Evolutionary conservation across 2,797 vertebrate species (phyloP).

Genomic region (Hozukius guyotensis): DNA sequence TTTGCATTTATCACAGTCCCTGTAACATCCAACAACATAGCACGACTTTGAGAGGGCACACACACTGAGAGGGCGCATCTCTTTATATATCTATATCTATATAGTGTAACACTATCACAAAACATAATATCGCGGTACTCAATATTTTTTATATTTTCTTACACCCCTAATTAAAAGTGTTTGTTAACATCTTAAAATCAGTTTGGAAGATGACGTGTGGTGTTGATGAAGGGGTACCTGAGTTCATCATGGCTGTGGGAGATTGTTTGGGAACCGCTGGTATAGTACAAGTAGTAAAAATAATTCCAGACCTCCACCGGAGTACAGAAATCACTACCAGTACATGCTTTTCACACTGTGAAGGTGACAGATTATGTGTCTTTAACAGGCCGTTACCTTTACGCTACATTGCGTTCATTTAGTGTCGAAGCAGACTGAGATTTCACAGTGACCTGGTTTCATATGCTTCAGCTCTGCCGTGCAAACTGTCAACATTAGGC

Average conservation of each 20-base stretch:
- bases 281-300: not conserved
- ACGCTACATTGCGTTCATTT: constrained; percentile 52
- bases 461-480: constrained; percentile 8
- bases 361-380: constrained; percentile 49
- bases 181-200: not conserved
- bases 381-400: constrained; percentile 46
- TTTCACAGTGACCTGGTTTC: constrained; percentile 70
- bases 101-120: too few relatives aligned
- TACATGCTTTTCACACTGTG: constrained; percentile 11
- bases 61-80: too few relatives aligned
- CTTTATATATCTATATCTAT: too few relatives aligned
- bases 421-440: constrained; percentile 36
- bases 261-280: not conserved
- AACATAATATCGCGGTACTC: too few relatives aligned
- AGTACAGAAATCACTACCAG: constrained; percentile 1
- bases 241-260: not conserved
- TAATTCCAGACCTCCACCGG: not conserved
- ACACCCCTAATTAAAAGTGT: not conserved
- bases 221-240: not conserved
- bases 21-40: too few relatives aligned
- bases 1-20: too few relatives aligned
- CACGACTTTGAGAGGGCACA: too few relatives aligned
- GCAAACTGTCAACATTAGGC: constrained; percentile 23
- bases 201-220: not conserved
- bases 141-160: too few relatives aligned